A percentile compares a stretch with the other conserved stretches of the same genome.
Evolutionary conservation across 1,140 invertebrate genomes (phyloP).

Genomic region (Bicyclus anynana): DNA sequence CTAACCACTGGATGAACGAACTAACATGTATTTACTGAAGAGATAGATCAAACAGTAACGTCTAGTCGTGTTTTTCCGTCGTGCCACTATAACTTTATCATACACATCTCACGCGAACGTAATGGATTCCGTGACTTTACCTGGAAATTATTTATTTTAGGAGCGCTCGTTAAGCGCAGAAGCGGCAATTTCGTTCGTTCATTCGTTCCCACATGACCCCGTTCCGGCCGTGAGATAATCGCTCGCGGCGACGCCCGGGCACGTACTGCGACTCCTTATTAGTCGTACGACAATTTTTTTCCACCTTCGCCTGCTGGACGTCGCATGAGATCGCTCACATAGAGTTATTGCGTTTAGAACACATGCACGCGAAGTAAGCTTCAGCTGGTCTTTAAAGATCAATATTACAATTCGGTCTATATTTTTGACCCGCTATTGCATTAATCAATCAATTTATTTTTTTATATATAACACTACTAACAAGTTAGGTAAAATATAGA

Average conservation of each 20-base stretch:
- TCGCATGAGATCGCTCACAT: slow-evolving; percentile 35
- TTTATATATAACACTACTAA: too few relatives aligned
- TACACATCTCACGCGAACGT: slow-evolving; percentile 46
- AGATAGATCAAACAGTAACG: background rate
- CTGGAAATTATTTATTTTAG: slow-evolving; percentile 34
- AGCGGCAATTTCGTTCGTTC: slow-evolving; percentile 50
- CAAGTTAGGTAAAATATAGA: too few relatives aligned
- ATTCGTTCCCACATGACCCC: slow-evolving; percentile 58
- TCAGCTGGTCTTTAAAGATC: too few relatives aligned
- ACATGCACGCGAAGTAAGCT: too few relatives aligned
- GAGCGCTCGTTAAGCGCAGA: slow-evolving; percentile 41
- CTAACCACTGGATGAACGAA: too few relatives aligned
- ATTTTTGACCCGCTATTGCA: too few relatives aligned
- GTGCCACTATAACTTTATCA: slow-evolving; percentile 45
- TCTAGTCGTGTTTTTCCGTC: slow-evolving; percentile 10
- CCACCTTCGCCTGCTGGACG: slow-evolving; percentile 34
- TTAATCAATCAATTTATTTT: too few relatives aligned
- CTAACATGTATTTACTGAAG: too few relatives aligned
- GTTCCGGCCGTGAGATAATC: slow-evolving; percentile 64
- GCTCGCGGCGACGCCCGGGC: slow-evolving; percentile 38
- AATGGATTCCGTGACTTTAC: slow-evolving; percentile 44
- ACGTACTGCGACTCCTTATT: slow-evolving; percentile 56
- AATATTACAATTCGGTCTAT: too few relatives aligned
- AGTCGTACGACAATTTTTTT: slow-evolving; percentile 52
- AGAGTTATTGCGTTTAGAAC: too few relatives aligned